phyloP scores from a whole-genome alignment of 1,140 invertebrate species.

The Pogonomyrmex californicus region DNA sequence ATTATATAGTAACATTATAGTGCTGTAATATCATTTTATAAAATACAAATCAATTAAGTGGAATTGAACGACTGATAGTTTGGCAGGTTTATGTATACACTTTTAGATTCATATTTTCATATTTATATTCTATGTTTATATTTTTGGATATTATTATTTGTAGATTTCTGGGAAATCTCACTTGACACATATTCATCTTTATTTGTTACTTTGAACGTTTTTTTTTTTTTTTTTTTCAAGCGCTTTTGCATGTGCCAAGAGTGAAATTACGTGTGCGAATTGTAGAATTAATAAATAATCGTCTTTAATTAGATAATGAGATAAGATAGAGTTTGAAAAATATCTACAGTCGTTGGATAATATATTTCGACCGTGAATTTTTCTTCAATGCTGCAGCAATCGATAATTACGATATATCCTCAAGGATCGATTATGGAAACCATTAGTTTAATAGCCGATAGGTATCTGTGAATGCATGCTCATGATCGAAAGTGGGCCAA shows the following conservation, averaged over 20 bases:
- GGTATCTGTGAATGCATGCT: neutral
- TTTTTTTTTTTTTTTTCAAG: neutral
- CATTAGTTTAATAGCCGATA: constrained; percentile 27
- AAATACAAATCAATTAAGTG: neutral
- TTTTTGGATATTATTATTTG: no score
- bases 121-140: neutral
- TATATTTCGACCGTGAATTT: constrained; percentile 33
- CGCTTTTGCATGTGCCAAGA: neutral
- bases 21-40: neutral
- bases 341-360: neutral
- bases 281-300: neutral
- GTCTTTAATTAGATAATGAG: neutral
- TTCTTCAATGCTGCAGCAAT: constrained; percentile 1
- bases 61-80: neutral
- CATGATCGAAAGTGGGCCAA: constrained; percentile 38
- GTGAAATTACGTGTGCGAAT: neutral
- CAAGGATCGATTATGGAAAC: neutral
- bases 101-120: neutral
- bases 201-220: neutral
- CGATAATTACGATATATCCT: constrained; percentile 8
- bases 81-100: neutral
- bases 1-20: neutral
- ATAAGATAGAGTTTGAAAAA: neutral
- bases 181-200: neutral
- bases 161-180: no score